phyloP scores from a whole-genome alignment of 2,888 invertebrate genomes.

The Agrochola lychnidis region DNA sequence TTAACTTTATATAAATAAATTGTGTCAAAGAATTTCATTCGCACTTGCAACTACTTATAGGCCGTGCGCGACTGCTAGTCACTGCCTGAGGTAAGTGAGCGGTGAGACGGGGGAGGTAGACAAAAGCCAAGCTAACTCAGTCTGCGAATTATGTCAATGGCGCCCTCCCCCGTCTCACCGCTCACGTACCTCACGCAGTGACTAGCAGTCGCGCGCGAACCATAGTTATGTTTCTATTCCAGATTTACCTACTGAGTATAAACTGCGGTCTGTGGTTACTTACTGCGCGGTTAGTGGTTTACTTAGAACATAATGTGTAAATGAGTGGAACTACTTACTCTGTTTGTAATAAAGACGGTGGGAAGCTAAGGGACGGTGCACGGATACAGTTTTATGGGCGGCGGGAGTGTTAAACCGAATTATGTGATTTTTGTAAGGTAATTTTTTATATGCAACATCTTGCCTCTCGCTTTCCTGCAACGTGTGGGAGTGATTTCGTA shows the following conservation, averaged over 20 bases:
- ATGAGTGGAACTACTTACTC: constrained; percentile 33
- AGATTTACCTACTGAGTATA: constrained; percentile 7
- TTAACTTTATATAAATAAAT: no score
- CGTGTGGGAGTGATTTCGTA: no score
- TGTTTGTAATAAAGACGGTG: constrained; percentile 42
- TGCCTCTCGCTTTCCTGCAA: no score
- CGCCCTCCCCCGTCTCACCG: no score
- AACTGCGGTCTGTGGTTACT: constrained; percentile 23
- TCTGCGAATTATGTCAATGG: no score
- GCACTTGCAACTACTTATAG: not conserved
- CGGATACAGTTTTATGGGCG: constrained; percentile 36
- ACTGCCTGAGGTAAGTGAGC: no score
- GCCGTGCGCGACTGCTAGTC: no score
- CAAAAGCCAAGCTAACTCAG: no score
- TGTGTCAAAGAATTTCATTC: not conserved
- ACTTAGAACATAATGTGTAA: constrained; percentile 36
- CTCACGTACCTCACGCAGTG: no score
- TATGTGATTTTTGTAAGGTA: constrained; percentile 12
- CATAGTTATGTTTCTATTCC: not conserved
- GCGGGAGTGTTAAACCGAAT: constrained; percentile 17
- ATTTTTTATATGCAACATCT: not conserved
- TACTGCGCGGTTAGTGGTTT: constrained; percentile 28
- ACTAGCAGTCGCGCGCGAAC: no score
- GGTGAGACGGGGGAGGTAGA: no score
- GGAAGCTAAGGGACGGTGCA: constrained; percentile 17